Evolutionary conservation across 2,113 vertebrate genomes (phyloP), one percentile per base, ranked within the genome.

Genomic region (Merops nubicus): DNA sequence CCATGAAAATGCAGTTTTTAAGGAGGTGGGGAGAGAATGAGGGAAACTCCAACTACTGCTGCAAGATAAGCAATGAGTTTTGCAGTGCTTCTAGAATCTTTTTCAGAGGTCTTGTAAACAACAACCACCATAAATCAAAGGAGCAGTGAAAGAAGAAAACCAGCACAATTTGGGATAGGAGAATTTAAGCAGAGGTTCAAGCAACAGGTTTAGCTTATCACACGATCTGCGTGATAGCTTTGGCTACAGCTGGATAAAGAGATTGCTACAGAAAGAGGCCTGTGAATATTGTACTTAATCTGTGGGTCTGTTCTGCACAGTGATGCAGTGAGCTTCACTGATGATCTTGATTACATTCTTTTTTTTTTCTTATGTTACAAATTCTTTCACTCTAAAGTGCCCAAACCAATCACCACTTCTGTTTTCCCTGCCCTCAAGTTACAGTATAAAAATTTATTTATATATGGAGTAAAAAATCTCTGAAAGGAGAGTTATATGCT

Each of bases 21-120:
- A 96, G 92, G 90, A 91, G 86, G 68, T 88, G 85, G 77, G 33
- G 73, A 92, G 68, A 95, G 78, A 84, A 77, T 20, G 47, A 85
- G 33, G 38, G 59, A 73, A 95, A 90, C 64, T 95, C 79, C 83
- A 87, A 88, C 83, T 85, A 57, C 83, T 93, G 80, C 65, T 79
- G 83, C 69, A 69, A 64, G 86, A 96, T 85, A 90, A 92, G 83
- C 65, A 84, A 64, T 50, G 69, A 90, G 73, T 93, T 92, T 88
- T 90, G 47, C 80, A 93, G 47, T 33, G 67, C 63, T 87, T 70
- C 33, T 62, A 64, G 43, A 90, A 64, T 56, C 82, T 88, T 88
- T 64, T 82, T 87, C 64, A 88, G 51, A 38, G 65, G 48, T 42
- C 69, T 65, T 70, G 11, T 67, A 64, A 95, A 86, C 72, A 94